phyloP scores from a whole-genome alignment of 2,888 invertebrate genomes.

The Entomobrya proxima region DNA sequence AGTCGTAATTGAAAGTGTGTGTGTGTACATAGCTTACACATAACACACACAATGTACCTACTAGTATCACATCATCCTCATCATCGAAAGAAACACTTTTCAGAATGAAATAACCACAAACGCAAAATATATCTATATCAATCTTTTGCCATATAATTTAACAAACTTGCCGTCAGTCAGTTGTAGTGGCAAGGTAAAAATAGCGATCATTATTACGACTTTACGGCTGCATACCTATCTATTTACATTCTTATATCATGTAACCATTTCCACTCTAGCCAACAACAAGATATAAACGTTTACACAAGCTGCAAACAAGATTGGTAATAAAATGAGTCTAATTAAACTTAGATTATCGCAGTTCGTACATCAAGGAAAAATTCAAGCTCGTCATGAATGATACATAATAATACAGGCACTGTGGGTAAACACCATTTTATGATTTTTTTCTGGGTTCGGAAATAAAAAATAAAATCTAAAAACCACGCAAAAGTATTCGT shows the following conservation, averaged over 20 bases:
- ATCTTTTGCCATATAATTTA: conserved; percentile 41
- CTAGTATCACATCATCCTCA: not conserved
- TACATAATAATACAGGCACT: conserved; percentile 9
- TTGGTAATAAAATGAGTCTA: conserved; percentile 62
- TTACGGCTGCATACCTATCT: not conserved
- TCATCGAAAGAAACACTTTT: conserved; percentile 35
- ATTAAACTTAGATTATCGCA: conserved; percentile 57
- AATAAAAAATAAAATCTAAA: conserved; percentile 30
- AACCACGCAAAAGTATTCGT: not conserved
- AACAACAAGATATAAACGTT: conserved; percentile 55
- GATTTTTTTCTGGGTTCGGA: conserved; percentile 33
- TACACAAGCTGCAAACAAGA: conserved; percentile 66
- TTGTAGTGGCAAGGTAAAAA: not conserved
- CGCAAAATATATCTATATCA: conserved; percentile 29
- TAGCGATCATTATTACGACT: conserved; percentile 10
- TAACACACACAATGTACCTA: not conserved
- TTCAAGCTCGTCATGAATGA: not conserved
- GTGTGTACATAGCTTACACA: not conserved
- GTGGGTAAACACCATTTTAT: conserved; percentile 29
- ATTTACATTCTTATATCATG: not conserved
- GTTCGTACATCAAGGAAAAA: conserved; percentile 23
- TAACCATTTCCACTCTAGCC: conserved; percentile 6
- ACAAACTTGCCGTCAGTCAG: not conserved
- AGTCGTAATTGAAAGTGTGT: conserved; percentile 33
- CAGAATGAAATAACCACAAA: conserved; percentile 19